Percentiles rank a stretch among this genome's conserved stretches.
Evolutionary conservation across 2,888 invertebrate species (phyloP).

Genomic region (Callyntrura guangdongensis): DNA sequence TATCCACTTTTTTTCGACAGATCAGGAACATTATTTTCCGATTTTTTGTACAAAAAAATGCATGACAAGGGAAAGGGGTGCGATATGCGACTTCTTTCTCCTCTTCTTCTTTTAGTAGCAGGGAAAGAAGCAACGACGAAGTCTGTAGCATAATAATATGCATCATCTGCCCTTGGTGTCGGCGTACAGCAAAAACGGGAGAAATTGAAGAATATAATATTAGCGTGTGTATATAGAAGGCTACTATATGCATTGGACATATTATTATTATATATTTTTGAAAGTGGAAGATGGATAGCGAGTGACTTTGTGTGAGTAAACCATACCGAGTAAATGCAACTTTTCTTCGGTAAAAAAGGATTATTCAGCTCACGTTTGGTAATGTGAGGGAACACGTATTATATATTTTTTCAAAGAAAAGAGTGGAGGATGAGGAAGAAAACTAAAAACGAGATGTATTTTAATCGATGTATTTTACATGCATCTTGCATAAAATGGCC

Average conservation of each 20-base stretch:
- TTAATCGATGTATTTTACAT: conserved; percentile 85
- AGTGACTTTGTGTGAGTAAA: conserved; percentile 59
- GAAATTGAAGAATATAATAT: conserved; percentile 45
- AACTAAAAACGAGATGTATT: conserved; percentile 80
- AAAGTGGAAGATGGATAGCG: conserved; percentile 75
- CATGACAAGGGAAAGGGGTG: conserved; percentile 74
- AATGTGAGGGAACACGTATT: conserved; percentile 80
- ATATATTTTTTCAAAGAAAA: conserved; percentile 81
- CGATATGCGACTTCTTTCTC: conserved; percentile 50
- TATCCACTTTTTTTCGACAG: conserved; percentile 77
- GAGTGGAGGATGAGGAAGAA: conserved; percentile 4
- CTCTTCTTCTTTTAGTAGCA: background rate
- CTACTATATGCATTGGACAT: conserved; percentile 37
- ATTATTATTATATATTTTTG: conserved; percentile 55
- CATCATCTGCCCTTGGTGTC: conserved; percentile 50
- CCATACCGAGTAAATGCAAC: conserved; percentile 59
- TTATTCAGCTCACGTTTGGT: conserved; percentile 83
- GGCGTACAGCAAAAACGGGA: conserved; percentile 24
- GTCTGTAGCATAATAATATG: conserved; percentile 47
- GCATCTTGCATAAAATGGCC: conserved; percentile 85
- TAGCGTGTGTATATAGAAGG: background rate
- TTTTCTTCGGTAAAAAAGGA: conserved; percentile 66
- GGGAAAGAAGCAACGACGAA: background rate
- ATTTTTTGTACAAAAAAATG: conserved; percentile 74
- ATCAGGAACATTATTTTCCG: conserved; percentile 75